Conservation (phyloP, 2,797 vertebrate species). For the Scarus forsteni region DNA sequence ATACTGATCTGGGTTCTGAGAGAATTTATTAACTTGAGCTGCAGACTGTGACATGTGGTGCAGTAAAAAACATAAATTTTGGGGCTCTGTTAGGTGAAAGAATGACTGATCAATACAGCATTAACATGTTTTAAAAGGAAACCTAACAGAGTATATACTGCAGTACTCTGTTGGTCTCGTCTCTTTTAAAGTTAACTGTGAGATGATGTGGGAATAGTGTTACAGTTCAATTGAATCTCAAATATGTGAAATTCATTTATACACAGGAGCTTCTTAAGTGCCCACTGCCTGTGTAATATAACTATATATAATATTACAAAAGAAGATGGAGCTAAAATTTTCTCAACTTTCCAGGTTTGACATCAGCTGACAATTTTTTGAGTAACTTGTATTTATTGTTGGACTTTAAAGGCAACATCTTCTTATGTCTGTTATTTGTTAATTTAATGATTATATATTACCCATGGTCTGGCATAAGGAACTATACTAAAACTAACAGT, state of each 20-base stretch:
- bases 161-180: not conserved
- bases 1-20: conserved; percentile 42
- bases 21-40: conserved; percentile 36
- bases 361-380: too few species aligned
- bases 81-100: not conserved
- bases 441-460: too few species aligned
- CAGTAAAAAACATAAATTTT: conserved; percentile 39
- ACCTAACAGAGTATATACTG: not conserved
- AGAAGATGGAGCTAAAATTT: too few species aligned
- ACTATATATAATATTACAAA: too few species aligned
- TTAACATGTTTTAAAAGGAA: conserved; percentile 15
- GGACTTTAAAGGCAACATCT: too few species aligned
- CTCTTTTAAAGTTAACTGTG: not conserved
- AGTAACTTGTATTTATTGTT: too few species aligned
- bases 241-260: conserved; percentile 15
- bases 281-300: not conserved
- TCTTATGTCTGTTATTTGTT: too few species aligned
- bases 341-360: too few species aligned
- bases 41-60: conserved; percentile 17
- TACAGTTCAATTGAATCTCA: conserved; percentile 14
- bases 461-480: too few species aligned
- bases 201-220: not conserved
- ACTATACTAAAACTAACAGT: too few species aligned
- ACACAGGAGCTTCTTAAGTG: conserved; percentile 4
- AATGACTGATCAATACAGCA: conserved; percentile 41